phyloP scores from a whole-genome alignment of 2,113 vertebrate species.

The Odobenus rosmarus region DNA sequence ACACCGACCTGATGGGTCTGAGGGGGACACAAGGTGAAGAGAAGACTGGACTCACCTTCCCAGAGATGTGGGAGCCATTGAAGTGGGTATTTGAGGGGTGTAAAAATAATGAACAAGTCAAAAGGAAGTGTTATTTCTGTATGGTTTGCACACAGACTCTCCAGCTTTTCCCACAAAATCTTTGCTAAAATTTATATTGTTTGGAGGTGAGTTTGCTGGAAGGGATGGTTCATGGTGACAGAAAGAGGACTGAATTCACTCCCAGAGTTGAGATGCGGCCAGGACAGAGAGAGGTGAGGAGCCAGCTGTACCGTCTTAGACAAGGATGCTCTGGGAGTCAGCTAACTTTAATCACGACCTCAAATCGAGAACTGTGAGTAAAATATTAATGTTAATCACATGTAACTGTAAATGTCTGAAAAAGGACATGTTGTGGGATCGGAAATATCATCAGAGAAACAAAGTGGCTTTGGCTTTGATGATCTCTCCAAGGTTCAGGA shows the following conservation, averaged over 20 bases:
- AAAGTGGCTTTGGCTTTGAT: slow-evolving; percentile 70
- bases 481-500: slow-evolving; percentile 4
- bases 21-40: neutral
- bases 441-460: slow-evolving; percentile 46
- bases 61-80: rapidly evolving
- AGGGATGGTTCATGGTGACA: neutral
- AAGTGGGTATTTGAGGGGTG: neutral
- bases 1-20: neutral
- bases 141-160: neutral
- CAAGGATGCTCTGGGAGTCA: neutral
- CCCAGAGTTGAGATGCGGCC: neutral
- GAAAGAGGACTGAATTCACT: neutral
- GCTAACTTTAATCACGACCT: neutral
- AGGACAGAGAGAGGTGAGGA: rapidly evolving
- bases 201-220: neutral
- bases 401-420: slow-evolving; percentile 53
- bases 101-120: neutral
- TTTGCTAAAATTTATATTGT: neutral
- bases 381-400: slow-evolving; percentile 71
- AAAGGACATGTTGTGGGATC: slow-evolving; percentile 46
- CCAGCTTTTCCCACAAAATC: neutral
- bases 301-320: neutral
- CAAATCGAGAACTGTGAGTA: neutral
- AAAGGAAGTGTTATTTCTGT: neutral
- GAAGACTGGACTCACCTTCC: neutral